Percentiles rank a stretch among this genome's conserved stretches.
Evolutionary conservation across 2,888 invertebrate genomes (phyloP).

Genomic region (Eretmocerus hayati): DNA sequence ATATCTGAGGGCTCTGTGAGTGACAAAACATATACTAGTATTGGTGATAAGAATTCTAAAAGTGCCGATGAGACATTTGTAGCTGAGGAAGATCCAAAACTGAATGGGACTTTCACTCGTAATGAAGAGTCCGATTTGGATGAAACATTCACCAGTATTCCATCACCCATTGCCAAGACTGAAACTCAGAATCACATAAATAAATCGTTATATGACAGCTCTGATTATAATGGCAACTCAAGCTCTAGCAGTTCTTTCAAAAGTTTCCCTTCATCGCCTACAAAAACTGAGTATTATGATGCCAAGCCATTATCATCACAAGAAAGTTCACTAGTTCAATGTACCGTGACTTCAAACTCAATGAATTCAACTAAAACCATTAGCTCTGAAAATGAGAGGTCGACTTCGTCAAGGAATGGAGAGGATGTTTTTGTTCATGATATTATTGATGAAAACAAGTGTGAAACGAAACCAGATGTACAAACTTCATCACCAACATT

Average conservation of each 20-base stretch:
- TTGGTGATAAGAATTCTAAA: not conserved
- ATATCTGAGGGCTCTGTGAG: conserved; percentile 3
- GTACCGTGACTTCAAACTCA: too few species aligned
- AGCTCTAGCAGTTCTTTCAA: too few species aligned
- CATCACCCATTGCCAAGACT: too few species aligned
- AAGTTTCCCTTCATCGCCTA: too few species aligned
- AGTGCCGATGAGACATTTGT: conserved; percentile 10
- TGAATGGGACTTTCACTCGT: conserved; percentile 22
- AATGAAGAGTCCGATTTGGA: conserved; percentile 14
- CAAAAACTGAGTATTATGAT: too few species aligned
- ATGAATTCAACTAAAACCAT: conserved; percentile 13
- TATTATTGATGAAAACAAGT: conserved; percentile 14
- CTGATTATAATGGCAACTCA: too few species aligned
- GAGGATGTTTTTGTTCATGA: too few species aligned
- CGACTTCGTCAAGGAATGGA: too few species aligned
- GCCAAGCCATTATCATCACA: conserved; percentile 14
- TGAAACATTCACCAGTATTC: conserved; percentile 16
- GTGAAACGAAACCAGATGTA: conserved; percentile 20
- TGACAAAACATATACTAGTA: conserved; percentile 11
- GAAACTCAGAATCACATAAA: too few species aligned
- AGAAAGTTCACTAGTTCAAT: conserved; percentile 8
- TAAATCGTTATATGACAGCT: too few species aligned
- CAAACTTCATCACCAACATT: conserved; percentile 11
- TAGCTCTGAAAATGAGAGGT: too few species aligned
- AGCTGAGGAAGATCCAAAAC: conserved; percentile 3